A percentile compares a stretch with the other conserved stretches of the same genome.
Evolutionary conservation across 2,113 vertebrate species (phyloP).

Genomic region (Alces alces): DNA sequence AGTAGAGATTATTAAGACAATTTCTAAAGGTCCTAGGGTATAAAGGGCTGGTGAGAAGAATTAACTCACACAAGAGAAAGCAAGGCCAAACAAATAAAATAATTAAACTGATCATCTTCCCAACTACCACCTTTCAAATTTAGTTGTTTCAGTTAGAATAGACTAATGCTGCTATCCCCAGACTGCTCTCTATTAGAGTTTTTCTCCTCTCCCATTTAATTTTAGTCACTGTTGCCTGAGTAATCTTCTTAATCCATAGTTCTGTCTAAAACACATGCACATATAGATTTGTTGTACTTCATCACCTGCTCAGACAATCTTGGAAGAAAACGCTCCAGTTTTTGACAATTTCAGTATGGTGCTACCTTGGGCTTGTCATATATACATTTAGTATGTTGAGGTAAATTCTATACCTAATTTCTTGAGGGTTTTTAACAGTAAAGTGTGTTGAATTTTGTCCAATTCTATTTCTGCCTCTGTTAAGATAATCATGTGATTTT

Average conservation of each 20-base stretch:
- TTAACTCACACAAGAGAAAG: neutral
- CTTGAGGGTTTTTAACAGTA: neutral
- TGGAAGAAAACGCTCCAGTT: neutral
- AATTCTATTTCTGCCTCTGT: neutral
- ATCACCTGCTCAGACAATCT: neutral
- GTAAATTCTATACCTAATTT: neutral
- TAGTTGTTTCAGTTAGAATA: neutral
- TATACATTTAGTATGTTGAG: neutral
- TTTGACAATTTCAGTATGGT: neutral
- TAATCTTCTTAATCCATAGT: neutral
- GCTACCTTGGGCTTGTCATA: neutral
- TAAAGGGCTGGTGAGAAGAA: neutral
- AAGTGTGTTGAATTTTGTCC: neutral
- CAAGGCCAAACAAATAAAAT: neutral
- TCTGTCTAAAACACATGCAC: neutral
- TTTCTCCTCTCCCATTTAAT: neutral
- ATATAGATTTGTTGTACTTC: neutral
- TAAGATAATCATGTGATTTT: neutral
- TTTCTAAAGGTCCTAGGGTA: neutral
- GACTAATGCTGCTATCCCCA: neutral
- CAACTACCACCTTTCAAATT: neutral
- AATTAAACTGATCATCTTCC: neutral
- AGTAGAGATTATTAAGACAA: neutral
- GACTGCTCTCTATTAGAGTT: neutral
- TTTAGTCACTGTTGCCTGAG: neutral